Conservation (phyloP, 2,888 invertebrate species). For the Phengaris alcon region DNA sequence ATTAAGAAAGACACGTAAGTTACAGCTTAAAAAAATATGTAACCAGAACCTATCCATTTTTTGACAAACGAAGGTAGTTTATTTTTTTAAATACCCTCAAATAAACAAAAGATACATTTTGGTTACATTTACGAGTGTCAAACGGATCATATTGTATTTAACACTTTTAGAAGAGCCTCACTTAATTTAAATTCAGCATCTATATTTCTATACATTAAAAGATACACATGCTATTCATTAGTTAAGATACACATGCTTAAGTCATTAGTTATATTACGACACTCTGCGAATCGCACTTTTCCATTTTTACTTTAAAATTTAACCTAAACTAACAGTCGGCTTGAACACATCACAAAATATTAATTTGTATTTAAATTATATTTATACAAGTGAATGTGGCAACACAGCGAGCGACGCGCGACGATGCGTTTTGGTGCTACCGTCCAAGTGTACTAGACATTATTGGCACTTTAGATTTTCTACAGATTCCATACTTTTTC, state of each 20-base stretch:
- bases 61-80: too few relatives aligned
- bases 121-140: background rate
- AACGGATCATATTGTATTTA: background rate
- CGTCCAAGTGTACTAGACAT: background rate
- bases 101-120: background rate
- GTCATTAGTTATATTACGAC: background rate
- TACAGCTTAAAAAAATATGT: background rate
- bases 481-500: background rate
- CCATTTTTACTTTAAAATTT: conserved; percentile 25
- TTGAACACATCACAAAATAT: conserved; percentile 38
- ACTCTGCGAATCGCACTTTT: background rate
- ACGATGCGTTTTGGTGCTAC: background rate
- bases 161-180: background rate
- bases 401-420: conserved; percentile 16
- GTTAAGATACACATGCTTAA: too few relatives aligned
- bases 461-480: conserved; percentile 3
- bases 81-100: background rate
- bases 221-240: background rate
- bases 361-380: conserved; percentile 8
- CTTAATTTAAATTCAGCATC: background rate
- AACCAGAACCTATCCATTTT: background rate
- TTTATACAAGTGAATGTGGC: conserved; percentile 7
- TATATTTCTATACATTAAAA: conserved; percentile 13
- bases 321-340: conserved; percentile 35
- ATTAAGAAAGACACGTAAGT: background rate